Evolutionary conservation across 2,797 vertebrate species (phyloP), one percentile per base, ranked within the genome.

Genomic region (Nyctalus aviator): DNA sequence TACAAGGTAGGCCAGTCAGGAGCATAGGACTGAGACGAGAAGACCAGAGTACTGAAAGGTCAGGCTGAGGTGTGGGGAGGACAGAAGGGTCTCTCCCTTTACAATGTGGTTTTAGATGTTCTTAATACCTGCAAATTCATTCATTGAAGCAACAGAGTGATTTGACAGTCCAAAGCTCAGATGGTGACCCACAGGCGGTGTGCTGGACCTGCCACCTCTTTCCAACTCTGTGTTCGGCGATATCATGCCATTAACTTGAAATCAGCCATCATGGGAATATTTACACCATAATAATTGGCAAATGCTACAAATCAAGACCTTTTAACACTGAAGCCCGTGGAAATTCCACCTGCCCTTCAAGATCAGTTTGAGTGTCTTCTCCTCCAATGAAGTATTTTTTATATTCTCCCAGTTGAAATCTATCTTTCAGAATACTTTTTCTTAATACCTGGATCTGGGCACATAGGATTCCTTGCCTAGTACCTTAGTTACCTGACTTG

Each of bases 361-460:
- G 62, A 21, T 48, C 68, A 79, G 17, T 79, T 35, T 71, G 85
- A 44, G 46, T 21, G 17, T 66, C 55, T 46, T 92, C 44, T 66
- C 44, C 25, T 82, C 25, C 44, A 44, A 44, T 10, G 32, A 72
- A 41, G 18, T 23, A 53, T 5, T 32, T 66, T 66, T 57, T 10
- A 32, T 84, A 75, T 90, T 90, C 62, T 95, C 11, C 35, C 41
- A 62, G 32, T 35, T 94, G 81, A 59, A 76, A 89, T 87, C 41
- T 35, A 71, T n/a, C 18, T 91, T 76, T 66, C 32, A 55, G 1
- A 64, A n/a, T 23, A 87, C 14, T 50, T 68, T 66, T 73, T 55
- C 18, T 23, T 48, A 37, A 30, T 32, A 64, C 30, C 6, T 50
- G 18, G 48, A 44, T n/a, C 25, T 2, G 3, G 25, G 14, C 44